These are phyloP conservation scores for Caenorhabditis brenneri DNA, from an alignment of 1,140 invertebrate genomes.

Conservation along the genomic window DNA sequence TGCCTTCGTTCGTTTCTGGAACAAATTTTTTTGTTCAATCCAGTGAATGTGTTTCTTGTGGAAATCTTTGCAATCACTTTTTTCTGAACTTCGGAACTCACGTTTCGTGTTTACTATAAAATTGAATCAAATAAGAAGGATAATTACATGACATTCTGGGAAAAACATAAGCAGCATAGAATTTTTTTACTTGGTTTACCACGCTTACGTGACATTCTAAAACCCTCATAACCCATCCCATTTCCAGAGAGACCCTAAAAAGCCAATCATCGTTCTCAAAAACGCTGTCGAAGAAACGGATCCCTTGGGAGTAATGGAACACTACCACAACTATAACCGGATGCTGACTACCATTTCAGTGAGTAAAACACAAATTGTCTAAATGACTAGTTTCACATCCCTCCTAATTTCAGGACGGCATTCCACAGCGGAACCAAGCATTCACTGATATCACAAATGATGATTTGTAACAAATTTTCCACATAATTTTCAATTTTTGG, in stretches of 20 bases:
- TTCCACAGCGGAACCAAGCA: slow-evolving; percentile 23
- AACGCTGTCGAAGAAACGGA: slow-evolving; percentile 11
- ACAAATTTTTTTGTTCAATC: not conserved
- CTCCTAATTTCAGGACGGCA: slow-evolving; percentile 18
- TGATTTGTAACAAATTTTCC: not conserved
- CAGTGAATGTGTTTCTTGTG: too few species aligned
- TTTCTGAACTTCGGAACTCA: too few species aligned
- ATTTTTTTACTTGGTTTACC: too few species aligned
- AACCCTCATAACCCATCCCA: not conserved
- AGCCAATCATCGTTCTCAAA: slow-evolving; percentile 33
- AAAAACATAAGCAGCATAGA: too few species aligned
- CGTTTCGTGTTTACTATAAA: too few species aligned
- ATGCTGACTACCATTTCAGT: slow-evolving; percentile 30
- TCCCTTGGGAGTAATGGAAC: slow-evolving; percentile 35
- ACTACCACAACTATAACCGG: slow-evolving; percentile 37
- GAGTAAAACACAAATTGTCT: not conserved
- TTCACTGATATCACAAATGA: slow-evolving; percentile 26
- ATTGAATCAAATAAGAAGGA: too few species aligned
- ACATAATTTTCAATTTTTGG: too few species aligned
- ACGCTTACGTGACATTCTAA: not conserved
- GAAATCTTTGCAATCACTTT: too few species aligned
- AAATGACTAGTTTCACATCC: not conserved
- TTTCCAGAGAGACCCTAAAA: slow-evolving; percentile 6
- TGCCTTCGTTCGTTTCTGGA: too few species aligned
- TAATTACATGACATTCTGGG: too few species aligned